phyloP scores from a whole-genome alignment of 2,888 invertebrate species.

The Sisyra terminalis region DNA sequence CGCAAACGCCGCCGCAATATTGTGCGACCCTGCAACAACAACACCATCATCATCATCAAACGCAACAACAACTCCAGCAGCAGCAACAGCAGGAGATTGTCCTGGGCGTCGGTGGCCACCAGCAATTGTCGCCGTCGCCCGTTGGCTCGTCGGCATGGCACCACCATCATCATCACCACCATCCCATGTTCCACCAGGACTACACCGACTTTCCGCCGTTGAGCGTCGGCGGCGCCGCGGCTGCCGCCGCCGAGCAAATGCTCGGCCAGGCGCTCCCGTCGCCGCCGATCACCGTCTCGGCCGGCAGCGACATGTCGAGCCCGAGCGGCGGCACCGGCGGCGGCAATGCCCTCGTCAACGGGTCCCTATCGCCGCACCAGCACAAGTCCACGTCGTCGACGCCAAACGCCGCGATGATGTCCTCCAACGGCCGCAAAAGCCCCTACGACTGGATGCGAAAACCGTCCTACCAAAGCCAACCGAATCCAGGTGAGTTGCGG shows the following conservation, averaged over 20 bases:
- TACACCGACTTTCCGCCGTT: conserved; percentile 22
- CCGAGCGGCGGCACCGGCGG: conserved; percentile 25
- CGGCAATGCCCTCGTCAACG: conserved; percentile 11
- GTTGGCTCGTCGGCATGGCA: conserved; percentile 22
- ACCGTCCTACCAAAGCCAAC: conserved; percentile 67
- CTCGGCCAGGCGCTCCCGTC: conserved; percentile 27
- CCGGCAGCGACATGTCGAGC: conserved; percentile 44
- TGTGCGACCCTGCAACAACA: conserved; percentile 27
- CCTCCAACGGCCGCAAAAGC: conserved; percentile 55
- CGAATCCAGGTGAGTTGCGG: conserved; percentile 56
- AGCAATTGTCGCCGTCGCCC: background rate
- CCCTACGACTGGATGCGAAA: conserved; percentile 91
- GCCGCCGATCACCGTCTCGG: conserved; percentile 39
- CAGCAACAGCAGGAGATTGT: conserved; percentile 1
- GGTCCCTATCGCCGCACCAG: conserved; percentile 23
- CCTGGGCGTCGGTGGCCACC: conserved; percentile 7
- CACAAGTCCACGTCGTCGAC: conserved; percentile 11
- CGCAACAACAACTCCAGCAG: conserved; percentile 17
- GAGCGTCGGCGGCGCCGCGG: background rate
- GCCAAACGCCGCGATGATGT: conserved; percentile 25
- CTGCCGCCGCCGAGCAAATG: conserved; percentile 3
- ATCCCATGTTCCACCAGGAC: conserved; percentile 29
- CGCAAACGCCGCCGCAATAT: conserved; percentile 31
- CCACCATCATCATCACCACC: conserved; percentile 25
- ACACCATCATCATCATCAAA: too few species aligned